Evolutionary conservation across 2,888 invertebrate genomes (phyloP), one percentile per base, ranked within the genome.

Genomic region (Pardosa pseudoannulata): DNA sequence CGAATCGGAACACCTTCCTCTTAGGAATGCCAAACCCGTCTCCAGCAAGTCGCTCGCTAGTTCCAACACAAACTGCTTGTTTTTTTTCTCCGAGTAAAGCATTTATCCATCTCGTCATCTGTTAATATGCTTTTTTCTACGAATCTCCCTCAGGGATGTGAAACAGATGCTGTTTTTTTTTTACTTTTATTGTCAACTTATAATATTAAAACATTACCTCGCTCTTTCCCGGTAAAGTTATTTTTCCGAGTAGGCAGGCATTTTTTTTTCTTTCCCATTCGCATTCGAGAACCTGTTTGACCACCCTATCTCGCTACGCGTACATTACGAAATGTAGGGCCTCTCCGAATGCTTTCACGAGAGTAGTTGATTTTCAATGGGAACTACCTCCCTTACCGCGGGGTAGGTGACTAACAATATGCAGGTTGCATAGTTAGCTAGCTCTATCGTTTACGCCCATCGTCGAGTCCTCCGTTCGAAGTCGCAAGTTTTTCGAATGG

Each of bases 311-410:
- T 19, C 23, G 56, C 56, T 56, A 56, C 56, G 19, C 56, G 56
- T 56, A 56, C 56, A 7, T 56, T 56, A 56, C 56, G 23, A 56
- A 46, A 56, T 56, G 23, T 56, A 56, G 56, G 23, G 16, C 19
- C 56, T 23, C 56, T 46, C 2, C n/a, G 9, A 7, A 7, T 36
- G 9, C 46, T 46, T 46, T 46, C 36, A 7, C 16, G 16, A 56
- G 23, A 56, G 23, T 56, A 56, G 23, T 23, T 19, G 19, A 56
- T 56, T 56, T 56, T 23, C 19, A 56, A 5, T 23, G 19, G 19
- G 56, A 56, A 56, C 56, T 56, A 23, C 56, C 56, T 56, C 56
- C 56, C 56, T 56, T 23, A 23, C 56, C 23, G 56, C 56, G 16
- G 56, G 56, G 56, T 56, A 56, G 11, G 56, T 23, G 23, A 56